These are phyloP conservation scores for Telenomus remus DNA, from an alignment of 1,140 invertebrate species.

Conservation along the genomic window DNA sequence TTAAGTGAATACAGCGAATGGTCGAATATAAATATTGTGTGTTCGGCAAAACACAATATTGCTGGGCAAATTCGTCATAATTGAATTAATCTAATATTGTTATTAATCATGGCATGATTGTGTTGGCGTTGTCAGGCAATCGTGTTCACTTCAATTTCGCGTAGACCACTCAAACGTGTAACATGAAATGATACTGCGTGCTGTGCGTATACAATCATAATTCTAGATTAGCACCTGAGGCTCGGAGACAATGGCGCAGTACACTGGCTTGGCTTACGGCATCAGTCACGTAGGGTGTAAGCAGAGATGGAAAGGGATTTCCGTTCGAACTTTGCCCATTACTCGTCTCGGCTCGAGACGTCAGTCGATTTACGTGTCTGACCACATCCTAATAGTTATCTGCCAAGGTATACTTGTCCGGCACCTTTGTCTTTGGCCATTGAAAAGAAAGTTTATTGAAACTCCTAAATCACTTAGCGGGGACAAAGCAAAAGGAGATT, in stretches of 20 bases:
- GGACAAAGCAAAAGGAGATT: slow-evolving; percentile 29
- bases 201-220: slow-evolving; percentile 58
- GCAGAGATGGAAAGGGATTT: slow-evolving; percentile 52
- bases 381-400: slow-evolving; percentile 54
- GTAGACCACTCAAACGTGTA: slow-evolving; percentile 45
- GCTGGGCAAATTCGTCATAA: background rate
- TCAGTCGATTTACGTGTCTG: slow-evolving; percentile 56
- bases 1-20: too few relatives aligned
- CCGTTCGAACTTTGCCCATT: slow-evolving; percentile 57
- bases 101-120: slow-evolving; percentile 44
- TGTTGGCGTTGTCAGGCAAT: slow-evolving; percentile 42
- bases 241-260: slow-evolving; percentile 54
- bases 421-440: slow-evolving; percentile 25
- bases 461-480: slow-evolving; percentile 35
- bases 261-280: slow-evolving; percentile 56
- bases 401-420: slow-evolving; percentile 43
- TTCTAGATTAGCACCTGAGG: slow-evolving; percentile 59
- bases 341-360: slow-evolving; percentile 51
- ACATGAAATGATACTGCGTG: slow-evolving; percentile 49
- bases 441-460: slow-evolving; percentile 33
- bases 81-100: slow-evolving; percentile 35
- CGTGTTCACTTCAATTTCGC: slow-evolving; percentile 49
- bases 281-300: slow-evolving; percentile 57
- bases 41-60: background rate
- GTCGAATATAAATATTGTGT: background rate